Evolutionary conservation across 2,888 invertebrate species (phyloP).

Genomic region (Dichetophora obliterata): DNA sequence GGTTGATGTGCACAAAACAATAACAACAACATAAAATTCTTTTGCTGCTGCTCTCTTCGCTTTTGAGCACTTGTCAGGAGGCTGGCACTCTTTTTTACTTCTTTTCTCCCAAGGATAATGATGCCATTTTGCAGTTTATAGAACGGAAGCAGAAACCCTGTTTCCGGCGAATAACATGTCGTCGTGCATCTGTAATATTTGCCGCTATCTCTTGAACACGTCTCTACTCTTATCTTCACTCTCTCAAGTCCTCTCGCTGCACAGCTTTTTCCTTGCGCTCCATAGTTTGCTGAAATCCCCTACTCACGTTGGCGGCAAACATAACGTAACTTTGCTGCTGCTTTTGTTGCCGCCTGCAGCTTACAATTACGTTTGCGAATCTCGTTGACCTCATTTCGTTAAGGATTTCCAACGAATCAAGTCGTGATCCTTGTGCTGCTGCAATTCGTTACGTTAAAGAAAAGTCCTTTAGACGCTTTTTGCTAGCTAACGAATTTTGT

Average conservation of each 20-base stretch:
- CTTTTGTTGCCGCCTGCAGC: conserved; percentile 22
- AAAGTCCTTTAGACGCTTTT: conserved; percentile 32
- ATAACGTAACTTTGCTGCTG: conserved; percentile 27
- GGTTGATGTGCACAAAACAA: not conserved
- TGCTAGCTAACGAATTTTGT: not conserved
- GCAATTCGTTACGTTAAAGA: conserved; percentile 49
- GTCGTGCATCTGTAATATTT: not conserved
- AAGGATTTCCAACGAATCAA: conserved; percentile 64
- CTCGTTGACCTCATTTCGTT: conserved; percentile 67
- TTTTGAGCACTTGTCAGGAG: not conserved
- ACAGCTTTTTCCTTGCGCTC: not conserved
- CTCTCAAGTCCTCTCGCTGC: not conserved
- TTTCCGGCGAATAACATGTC: not conserved
- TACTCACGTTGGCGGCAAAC: not conserved
- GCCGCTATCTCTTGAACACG: not conserved
- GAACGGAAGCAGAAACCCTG: conserved; percentile 15
- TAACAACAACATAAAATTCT: not conserved
- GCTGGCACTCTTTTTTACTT: conserved; percentile 40
- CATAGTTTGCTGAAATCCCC: not conserved
- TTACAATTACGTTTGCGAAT: conserved; percentile 49
- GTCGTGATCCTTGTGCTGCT: conserved; percentile 28
- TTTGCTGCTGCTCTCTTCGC: conserved; percentile 5
- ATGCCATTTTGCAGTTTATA: not conserved
- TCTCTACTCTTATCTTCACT: not conserved
- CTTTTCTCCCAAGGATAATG: not conserved